Conservation (phyloP, 2,113 vertebrate species). For the Gymnarchus niloticus region DNA sequence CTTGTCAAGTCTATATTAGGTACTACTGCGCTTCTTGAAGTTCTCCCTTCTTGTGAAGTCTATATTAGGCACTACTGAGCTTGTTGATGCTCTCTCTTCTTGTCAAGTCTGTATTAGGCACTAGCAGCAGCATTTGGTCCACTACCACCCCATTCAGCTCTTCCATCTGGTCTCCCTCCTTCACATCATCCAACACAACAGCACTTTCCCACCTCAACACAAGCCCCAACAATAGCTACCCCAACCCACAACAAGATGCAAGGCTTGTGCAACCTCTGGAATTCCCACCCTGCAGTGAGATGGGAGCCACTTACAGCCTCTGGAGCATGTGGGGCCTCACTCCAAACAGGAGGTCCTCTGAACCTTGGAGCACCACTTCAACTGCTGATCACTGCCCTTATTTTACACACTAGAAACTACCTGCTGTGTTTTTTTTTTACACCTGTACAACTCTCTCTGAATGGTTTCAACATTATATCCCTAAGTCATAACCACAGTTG, state of each 20-base stretch:
- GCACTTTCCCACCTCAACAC: constrained; percentile 70
- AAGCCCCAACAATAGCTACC: constrained; percentile 41
- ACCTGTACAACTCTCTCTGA: background rate
- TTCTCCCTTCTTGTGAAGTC: no score
- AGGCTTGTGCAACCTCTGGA: constrained; percentile 28
- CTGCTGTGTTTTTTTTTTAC: background rate
- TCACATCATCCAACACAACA: constrained; percentile 59
- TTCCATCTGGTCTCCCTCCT: constrained; percentile 95
- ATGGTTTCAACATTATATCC: background rate
- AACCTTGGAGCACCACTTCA: constrained; percentile 85
- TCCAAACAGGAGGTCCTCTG: constrained; percentile 81
- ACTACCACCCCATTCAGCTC: constrained; percentile 76
- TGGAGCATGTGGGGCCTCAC: constrained; percentile 87
- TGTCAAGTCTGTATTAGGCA: constrained; percentile 79
- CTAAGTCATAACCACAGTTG: background rate
- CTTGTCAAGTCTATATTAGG: no score
- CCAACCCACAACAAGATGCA: constrained; percentile 30
- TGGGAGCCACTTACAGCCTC: constrained; percentile 81
- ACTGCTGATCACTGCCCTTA: background rate
- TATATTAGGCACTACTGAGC: no score
- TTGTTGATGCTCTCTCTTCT: constrained; percentile 14
- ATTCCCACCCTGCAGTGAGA: constrained; percentile 59
- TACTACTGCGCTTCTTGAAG: no score
- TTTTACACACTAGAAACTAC: background rate
- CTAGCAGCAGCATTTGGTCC: constrained; percentile 72